phyloP scores from a whole-genome alignment of 2,888 invertebrate genomes.

The Hedychridium roseum region DNA sequence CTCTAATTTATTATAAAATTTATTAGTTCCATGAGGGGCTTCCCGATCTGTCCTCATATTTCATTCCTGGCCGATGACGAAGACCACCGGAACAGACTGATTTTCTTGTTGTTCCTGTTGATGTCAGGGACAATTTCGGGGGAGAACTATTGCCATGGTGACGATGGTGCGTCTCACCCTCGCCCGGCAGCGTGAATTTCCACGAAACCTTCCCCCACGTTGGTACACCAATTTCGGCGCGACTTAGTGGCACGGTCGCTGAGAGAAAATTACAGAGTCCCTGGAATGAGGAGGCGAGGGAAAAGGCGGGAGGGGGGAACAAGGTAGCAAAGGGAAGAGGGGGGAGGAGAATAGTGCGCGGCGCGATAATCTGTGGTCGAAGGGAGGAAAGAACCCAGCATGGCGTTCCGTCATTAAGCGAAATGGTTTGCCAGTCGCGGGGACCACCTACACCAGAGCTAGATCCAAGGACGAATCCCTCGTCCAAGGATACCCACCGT shows the following conservation, averaged over 20 bases:
- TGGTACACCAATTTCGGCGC: slow-evolving; percentile 39
- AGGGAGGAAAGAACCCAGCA: slow-evolving; percentile 20
- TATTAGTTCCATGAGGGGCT: no score
- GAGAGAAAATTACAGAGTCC: slow-evolving; percentile 49
- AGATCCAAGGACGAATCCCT: slow-evolving; percentile 23
- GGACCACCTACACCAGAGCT: slow-evolving; percentile 49
- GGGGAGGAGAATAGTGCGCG: slow-evolving; percentile 13
- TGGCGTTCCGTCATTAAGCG: slow-evolving; percentile 50
- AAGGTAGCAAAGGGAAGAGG: slow-evolving; percentile 10
- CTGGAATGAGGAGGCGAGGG: slow-evolving; percentile 22
- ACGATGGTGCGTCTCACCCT: slow-evolving; percentile 20
- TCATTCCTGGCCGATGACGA: no score
- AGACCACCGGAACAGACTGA: no score
- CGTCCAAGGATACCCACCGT: slow-evolving; percentile 6
- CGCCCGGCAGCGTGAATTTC: slow-evolving; percentile 30
- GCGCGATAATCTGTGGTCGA: slow-evolving; percentile 40
- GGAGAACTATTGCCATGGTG: slow-evolving; percentile 38
- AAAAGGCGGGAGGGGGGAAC: slow-evolving; percentile 14
- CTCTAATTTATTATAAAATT: no score
- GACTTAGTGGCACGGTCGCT: slow-evolving; percentile 39
- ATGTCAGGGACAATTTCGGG: slow-evolving; percentile 11
- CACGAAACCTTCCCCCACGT: slow-evolving; percentile 37
- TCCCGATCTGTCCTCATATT: no score
- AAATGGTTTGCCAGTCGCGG: slow-evolving; percentile 49
- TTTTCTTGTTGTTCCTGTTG: no score